Conservation (phyloP, 2,888 invertebrate genomes). For the Drosophila prolongata region DNA sequence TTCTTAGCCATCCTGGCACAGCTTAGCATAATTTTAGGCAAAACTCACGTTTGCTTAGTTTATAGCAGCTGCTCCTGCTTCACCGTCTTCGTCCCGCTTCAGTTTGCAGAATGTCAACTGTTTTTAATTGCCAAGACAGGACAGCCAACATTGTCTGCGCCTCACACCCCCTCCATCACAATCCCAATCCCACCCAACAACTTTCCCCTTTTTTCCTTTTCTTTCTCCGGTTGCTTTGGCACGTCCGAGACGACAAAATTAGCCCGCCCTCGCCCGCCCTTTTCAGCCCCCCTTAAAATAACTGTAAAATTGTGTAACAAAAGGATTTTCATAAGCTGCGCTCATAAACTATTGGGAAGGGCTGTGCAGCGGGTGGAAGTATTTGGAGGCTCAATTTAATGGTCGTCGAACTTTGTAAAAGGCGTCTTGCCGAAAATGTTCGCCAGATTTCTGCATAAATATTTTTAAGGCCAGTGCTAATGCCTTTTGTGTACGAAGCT, state of each 20-base stretch:
- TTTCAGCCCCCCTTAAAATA: conserved; percentile 59
- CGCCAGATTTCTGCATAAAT: conserved; percentile 61
- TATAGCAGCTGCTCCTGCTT: conserved; percentile 60
- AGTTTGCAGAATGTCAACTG: conserved; percentile 78
- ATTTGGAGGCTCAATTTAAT: conserved; percentile 60
- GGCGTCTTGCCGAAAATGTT: conserved; percentile 21
- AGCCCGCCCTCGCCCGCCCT: conserved; percentile 43
- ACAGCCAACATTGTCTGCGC: conserved; percentile 62
- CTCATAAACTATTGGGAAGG: conserved; percentile 71
- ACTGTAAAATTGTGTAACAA: conserved; percentile 79
- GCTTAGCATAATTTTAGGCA: conserved; percentile 79
- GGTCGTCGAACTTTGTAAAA: conserved; percentile 65
- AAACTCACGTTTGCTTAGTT: conserved; percentile 79
- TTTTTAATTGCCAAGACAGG: conserved; percentile 73
- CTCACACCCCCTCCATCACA: not conserved
- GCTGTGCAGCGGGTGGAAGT: conserved; percentile 1
- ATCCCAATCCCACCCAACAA: conserved; percentile 6
- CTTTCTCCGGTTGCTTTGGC: conserved; percentile 45
- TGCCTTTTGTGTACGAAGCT: conserved; percentile 19
- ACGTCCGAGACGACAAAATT: conserved; percentile 68
- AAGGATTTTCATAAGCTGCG: conserved; percentile 77
- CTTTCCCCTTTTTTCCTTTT: conserved; percentile 15
- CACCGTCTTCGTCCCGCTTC: conserved; percentile 36
- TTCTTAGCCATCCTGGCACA: conserved; percentile 62
- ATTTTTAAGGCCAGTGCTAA: conserved; percentile 62